Base-by-base conservation (phyloP, 2,888 invertebrate genomes). In the Aphelenchoides bicaudatus region DNA sequence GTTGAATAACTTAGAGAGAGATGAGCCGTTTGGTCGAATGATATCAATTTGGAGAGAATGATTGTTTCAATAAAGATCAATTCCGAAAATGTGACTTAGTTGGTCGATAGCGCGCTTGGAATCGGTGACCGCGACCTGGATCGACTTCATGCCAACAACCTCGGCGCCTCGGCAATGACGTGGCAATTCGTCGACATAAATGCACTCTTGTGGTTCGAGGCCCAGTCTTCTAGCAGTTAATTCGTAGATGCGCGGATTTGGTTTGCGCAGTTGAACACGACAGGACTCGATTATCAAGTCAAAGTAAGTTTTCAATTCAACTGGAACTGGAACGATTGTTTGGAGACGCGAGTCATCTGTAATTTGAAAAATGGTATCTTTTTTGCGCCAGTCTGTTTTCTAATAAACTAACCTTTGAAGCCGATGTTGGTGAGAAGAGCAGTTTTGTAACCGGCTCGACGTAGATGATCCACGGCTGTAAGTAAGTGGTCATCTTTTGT, bases 141-240 rank as follows among this genome's bases (percentile, higher is more conserved):
- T 63, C 10, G 68, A 59, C 38, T 62, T 56, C 68, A 69, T 69
- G 39, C 70, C 70, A 6, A 66, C 53, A 38, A 55, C 52, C 43
- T 63, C 56, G 1, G 70, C 70, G 1, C 67, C 67, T 10, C 67
- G 67, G 21, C 63, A 56, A 59, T 82, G 82, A 1, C 65, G 58
- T 4, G 81, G 81, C 27, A 82, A 67, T 61, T 82, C 82, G 65
- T 82, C 82, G 3, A 82, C 71, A 62, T 81, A 82, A 1, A 81
- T 68, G 4, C 74, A 66, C 52, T 80, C 74, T 43, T 73, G 65
- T 16, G 79, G 75, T 2, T 53, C 29, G 19, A 34, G 27, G 1
- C 39, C 39, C 13, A 62, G 19, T 43, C 51, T 23, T 13, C 48
- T 34, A 19, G 59, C 61, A 6, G 46, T 29, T 19, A 55, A 54